A percentile compares a stretch with the other conserved stretches of the same genome.
phyloP scores from a whole-genome alignment of 1,140 invertebrate genomes.

The Drosophila nikananu region DNA sequence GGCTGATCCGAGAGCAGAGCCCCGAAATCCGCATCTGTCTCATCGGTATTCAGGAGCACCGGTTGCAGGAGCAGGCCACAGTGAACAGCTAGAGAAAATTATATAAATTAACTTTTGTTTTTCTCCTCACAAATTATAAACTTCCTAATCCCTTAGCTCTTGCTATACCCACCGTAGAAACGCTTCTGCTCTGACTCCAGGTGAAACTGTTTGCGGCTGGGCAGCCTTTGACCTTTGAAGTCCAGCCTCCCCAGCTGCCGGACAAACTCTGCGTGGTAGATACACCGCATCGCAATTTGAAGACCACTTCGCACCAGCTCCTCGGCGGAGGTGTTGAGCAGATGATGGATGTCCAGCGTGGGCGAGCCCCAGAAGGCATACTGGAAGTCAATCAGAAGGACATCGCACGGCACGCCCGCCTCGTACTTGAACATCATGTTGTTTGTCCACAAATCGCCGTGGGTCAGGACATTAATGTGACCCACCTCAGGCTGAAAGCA shows the following conservation, averaged over 20 bases:
- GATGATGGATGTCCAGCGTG: conserved; percentile 71
- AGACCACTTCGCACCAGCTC: conserved; percentile 40
- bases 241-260: conserved; percentile 41
- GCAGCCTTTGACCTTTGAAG: conserved; percentile 42
- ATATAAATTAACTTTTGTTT: background rate
- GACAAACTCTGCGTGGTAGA: conserved; percentile 53
- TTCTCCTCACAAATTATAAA: background rate
- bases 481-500: conserved; percentile 73
- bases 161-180: conserved; percentile 62
- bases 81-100: conserved; percentile 54
- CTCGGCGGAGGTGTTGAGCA: conserved; percentile 64
- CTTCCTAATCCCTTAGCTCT: background rate
- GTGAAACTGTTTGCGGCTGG: conserved; percentile 62
- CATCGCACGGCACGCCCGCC: conserved; percentile 84
- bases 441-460: conserved; percentile 89
- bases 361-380: conserved; percentile 69
- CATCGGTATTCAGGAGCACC: conserved; percentile 59
- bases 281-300: conserved; percentile 58
- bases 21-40: conserved; percentile 66
- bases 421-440: conserved; percentile 89
- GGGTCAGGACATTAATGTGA: conserved; percentile 88
- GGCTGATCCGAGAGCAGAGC: conserved; percentile 53
- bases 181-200: conserved; percentile 63
- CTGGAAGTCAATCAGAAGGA: conserved; percentile 83
- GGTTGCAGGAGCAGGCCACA: conserved; percentile 60